Evolutionary conservation across 2,797 vertebrate genomes (phyloP).

Genomic region (Ceryle rudis): DNA sequence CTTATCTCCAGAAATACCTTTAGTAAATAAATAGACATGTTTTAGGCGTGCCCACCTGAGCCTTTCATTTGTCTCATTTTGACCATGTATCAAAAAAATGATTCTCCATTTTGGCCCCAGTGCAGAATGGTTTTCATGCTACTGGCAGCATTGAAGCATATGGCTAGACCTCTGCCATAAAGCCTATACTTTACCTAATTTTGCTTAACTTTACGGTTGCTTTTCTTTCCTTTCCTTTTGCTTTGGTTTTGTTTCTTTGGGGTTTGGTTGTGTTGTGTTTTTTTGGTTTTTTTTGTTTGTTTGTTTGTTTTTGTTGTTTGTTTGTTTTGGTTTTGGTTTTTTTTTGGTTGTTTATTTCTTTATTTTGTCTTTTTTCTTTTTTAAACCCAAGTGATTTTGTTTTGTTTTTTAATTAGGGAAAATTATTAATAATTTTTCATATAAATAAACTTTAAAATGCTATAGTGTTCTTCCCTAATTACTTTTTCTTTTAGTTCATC

Average conservation of each 20-base stretch:
- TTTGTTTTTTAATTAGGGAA: not conserved
- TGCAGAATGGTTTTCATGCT: not conserved
- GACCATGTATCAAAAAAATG: not conserved
- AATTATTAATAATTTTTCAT: not conserved
- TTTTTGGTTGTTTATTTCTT: no score
- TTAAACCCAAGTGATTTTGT: not conserved
- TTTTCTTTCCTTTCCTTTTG: not conserved
- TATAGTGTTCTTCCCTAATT: not conserved
- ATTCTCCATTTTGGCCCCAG: not conserved
- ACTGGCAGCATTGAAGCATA: not conserved
- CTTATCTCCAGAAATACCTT: constrained; percentile 31
- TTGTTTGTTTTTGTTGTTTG: no score
- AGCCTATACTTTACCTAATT: not conserved
- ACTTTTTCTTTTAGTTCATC: not conserved
- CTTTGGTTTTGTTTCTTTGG: no score
- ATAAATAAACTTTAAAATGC: not conserved
- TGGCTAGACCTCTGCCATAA: not conserved
- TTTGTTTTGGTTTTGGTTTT: no score
- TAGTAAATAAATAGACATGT: not conserved
- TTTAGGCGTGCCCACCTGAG: not conserved
- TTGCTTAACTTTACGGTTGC: not conserved
- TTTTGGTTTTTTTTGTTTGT: no score
- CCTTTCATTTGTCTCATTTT: not conserved
- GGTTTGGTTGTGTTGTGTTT: no score
- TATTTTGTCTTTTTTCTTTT: not conserved